A percentile compares a stretch with the other conserved stretches of the same genome.
Evolutionary conservation across 1,140 invertebrate species (phyloP).

Genomic region (Aphelinus atriplicis): DNA sequence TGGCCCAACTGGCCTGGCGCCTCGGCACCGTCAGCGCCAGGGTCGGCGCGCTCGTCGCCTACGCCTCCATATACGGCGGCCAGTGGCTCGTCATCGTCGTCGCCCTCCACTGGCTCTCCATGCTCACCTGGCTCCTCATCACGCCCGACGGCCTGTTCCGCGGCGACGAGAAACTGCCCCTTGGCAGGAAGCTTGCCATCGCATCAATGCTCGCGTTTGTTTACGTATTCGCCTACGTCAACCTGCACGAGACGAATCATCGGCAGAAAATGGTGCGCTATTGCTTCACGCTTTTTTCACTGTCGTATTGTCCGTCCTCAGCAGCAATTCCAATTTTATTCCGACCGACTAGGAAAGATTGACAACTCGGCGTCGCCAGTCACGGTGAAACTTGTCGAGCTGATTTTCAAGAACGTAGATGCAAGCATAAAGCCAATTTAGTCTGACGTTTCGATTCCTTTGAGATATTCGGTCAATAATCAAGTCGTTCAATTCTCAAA

Average conservation of each 20-base stretch:
- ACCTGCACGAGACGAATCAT: constrained; percentile 83
- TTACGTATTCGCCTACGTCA: constrained; percentile 91
- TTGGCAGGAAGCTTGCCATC: constrained; percentile 73
- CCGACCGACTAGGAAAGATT: neutral
- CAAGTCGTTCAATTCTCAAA: no score
- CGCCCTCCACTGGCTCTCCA: constrained; percentile 82
- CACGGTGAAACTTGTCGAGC: neutral
- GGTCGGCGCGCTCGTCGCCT: constrained; percentile 83
- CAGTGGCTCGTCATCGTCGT: constrained; percentile 79
- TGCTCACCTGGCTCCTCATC: constrained; percentile 84
- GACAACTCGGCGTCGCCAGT: no score
- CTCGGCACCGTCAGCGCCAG: constrained; percentile 86
- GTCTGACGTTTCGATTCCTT: neutral
- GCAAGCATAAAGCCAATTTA: neutral
- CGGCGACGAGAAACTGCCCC: constrained; percentile 75
- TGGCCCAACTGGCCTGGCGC: constrained; percentile 81
- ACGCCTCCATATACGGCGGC: constrained; percentile 81
- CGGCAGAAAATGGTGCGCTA: constrained; percentile 77
- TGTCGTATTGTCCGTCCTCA: no score
- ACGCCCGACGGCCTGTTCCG: constrained; percentile 87
- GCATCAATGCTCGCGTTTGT: constrained; percentile 84
- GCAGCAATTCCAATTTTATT: no score
- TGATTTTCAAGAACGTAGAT: neutral
- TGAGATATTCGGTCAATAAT: no score
- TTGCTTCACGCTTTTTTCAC: constrained; percentile 20